Evolutionary conservation across 2,113 vertebrate species (phyloP), one percentile per base, ranked within the genome.

Genomic region (Sakesphorus luctuosus): DNA sequence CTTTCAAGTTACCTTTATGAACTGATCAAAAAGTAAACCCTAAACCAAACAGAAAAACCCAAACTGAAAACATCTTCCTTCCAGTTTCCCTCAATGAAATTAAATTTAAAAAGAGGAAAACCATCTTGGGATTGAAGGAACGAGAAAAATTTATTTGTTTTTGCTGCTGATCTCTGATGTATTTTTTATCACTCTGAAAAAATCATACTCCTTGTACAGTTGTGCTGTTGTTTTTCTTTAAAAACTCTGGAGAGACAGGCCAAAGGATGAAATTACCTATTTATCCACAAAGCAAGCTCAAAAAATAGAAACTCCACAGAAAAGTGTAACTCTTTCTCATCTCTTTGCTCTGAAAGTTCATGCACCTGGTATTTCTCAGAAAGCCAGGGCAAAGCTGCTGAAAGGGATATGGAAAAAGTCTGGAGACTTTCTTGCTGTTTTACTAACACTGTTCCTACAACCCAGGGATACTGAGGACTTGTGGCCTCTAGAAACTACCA

Each of bases 121-220:
- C n/a, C 3, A 2, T 35, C 75, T 46, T 73, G 74, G 49, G 86
- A 84, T 36, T 74, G 82, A 88, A 92, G 24, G 56, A 76, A 89
- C 0, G 20, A 82, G 65, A 49, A 75, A 84, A 46, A 46, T 83
- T 78, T 55, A 44, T 84, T 94, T 50, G 12, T 8, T 75, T 93
- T 84, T 84, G 87, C n/a, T 86, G 79, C 61, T 82, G 73, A 68
- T 87, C 46, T 84, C 49, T 26, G 44, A 92, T 56, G 43, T 66
- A 84, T 71, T 81, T 92, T 95, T 96, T 89, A 89, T 89, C 61
- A 52, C 55, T 86, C 19, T 36, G 33, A 69, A 93, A 95, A 95
- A 92, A 61, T 35, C 35, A 24, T 31, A 47, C 61, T 88, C 58
- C 18, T 81, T 73, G 24, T 74, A 74, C 44, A 63, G 72, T 56